phyloP scores from a whole-genome alignment of 2,113 vertebrate genomes.

The Labrus mixtus region DNA sequence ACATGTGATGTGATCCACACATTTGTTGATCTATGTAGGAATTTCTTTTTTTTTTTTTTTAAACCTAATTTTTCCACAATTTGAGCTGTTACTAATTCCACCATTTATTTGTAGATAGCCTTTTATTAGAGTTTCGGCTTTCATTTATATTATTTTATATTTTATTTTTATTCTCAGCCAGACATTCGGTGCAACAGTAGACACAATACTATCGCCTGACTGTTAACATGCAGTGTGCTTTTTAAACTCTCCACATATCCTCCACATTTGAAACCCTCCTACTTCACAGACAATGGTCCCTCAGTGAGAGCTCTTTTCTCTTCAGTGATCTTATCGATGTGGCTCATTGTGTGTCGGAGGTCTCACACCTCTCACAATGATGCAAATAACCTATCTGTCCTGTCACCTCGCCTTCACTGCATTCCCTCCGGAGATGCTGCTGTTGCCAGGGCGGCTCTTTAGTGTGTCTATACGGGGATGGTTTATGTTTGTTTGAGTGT shows the following conservation, averaged over 20 bases:
- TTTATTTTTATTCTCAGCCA: neutral
- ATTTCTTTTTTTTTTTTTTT: too few species aligned
- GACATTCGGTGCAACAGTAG: neutral
- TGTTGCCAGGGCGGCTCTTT: constrained; percentile 62
- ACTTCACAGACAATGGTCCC: constrained; percentile 53
- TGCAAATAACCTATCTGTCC: constrained; percentile 63
- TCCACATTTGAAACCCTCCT: constrained; percentile 28
- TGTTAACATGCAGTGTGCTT: constrained; percentile 23
- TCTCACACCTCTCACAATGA: constrained; percentile 60
- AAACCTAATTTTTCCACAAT: too few species aligned
- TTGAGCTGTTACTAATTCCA: too few species aligned
- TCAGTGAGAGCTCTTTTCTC: constrained; percentile 47
- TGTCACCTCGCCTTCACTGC: constrained; percentile 49
- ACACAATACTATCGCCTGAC: neutral
- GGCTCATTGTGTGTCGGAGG: constrained; percentile 66
- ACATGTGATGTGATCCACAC: too few species aligned
- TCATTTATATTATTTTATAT: neutral
- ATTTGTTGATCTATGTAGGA: too few species aligned
- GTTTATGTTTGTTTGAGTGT: constrained; percentile 50
- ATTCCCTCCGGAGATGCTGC: constrained; percentile 58
- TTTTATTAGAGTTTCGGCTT: neutral
- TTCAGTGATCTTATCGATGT: constrained; percentile 69
- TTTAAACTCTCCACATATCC: constrained; percentile 24
- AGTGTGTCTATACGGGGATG: constrained; percentile 32
- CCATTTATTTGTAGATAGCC: neutral